A percentile compares a stretch with the other conserved stretches of the same genome.
Evolutionary conservation across 1,140 invertebrate genomes (phyloP).

Genomic region (Pseudomyrmex cubaensis): DNA sequence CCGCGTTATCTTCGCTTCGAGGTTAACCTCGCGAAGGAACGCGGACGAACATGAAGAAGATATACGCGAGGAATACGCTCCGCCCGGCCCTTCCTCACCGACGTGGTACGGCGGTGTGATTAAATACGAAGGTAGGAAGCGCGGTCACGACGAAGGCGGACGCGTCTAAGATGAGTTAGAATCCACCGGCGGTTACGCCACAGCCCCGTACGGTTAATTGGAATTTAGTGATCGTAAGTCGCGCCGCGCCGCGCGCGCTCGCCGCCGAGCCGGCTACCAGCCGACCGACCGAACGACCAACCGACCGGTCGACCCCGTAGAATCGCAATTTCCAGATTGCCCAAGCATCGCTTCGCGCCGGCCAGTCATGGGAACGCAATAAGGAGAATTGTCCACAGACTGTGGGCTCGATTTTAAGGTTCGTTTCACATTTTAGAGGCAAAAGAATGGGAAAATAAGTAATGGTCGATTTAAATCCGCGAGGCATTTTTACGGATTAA

Average conservation of each 20-base stretch:
- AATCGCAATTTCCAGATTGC: conserved; percentile 69
- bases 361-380: conserved; percentile 24
- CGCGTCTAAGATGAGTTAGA: conserved; percentile 73
- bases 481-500: no score
- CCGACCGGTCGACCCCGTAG: conserved; percentile 52
- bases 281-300: not conserved
- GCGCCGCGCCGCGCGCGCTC: conserved; percentile 36
- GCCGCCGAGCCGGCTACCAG: conserved; percentile 33
- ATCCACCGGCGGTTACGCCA: conserved; percentile 68
- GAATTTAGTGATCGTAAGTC: conserved; percentile 78
- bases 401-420: not conserved
- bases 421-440: no score
- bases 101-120: conserved; percentile 37
- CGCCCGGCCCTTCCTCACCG: not conserved
- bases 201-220: conserved; percentile 72
- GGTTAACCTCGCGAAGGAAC: conserved; percentile 49
- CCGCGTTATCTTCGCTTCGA: conserved; percentile 28
- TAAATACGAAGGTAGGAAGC: conserved; percentile 64
- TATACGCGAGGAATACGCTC: conserved; percentile 34
- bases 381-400: conserved; percentile 4
- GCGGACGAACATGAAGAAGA: conserved; percentile 29
- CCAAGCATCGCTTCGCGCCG: not conserved
- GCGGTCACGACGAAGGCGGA: conserved; percentile 58
- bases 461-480: no score
- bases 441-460: no score